Base-by-base conservation (phyloP, 1,140 invertebrate genomes). In the Ylistrum balloti region DNA sequence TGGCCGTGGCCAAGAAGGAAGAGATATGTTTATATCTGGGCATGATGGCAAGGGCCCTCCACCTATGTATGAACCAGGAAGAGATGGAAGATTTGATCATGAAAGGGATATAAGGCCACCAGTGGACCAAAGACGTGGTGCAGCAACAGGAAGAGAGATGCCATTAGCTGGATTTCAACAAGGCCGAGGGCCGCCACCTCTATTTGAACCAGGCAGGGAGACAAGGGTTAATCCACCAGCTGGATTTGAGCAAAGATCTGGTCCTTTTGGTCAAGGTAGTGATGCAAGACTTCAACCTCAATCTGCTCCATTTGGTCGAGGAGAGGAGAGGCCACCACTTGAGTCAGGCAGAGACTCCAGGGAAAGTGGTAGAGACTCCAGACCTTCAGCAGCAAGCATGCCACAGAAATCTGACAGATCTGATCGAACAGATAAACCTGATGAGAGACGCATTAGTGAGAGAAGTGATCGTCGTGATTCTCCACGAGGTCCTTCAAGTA, bases 281-380 rank as follows among this genome's bases (percentile, higher is more conserved):
- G 86, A 56, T 41, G 56, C 22, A 38, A 85, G 22, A 56, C 85
- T 9, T 86, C 87, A 17, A 34, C 56, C 33, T 88, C 35, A 88
- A 7, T 41, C 33, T 22, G 32, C 35, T 35, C 15, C 33, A 34
- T 56, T 41, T 35, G 86, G 88, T 10, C 85, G 20, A 34, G 48
- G 45, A 22, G 48, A 88, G 86, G 87, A 91, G 33, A 88, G 86
- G 41, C 22, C n/a, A 5, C 45, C 56, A 32, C 33, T 56, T 33
- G 87, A 33, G 33, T 86, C 34, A 10, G 33, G 32, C 28, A 90
- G 85, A 22, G 33, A 33, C 20, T 33, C 86, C 28, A 87, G 85
- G 13, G 33, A 33, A 41, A 28, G 38, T n/a, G n/a, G 32, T 28
- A 48, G 86, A 87, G 89, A 86, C 56, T 74, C 17, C 41, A 88